Evolutionary conservation across 1,140 invertebrate genomes (phyloP), one percentile per base, ranked within the genome.

Genomic region (Sitophilus oryzae): DNA sequence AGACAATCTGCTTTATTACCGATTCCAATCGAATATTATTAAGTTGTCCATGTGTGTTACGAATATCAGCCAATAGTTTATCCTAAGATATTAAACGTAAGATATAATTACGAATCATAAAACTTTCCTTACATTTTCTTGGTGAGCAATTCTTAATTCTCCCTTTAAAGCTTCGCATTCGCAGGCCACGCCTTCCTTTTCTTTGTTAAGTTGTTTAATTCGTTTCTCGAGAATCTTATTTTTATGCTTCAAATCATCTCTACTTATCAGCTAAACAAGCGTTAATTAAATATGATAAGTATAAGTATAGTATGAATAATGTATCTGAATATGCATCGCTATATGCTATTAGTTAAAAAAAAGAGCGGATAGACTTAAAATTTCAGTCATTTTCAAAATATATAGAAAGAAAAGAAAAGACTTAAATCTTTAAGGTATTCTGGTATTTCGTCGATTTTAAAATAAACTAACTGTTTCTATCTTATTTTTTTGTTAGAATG

Each of bases 181-280:
- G 44, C 42, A 47, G 11, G 25, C 15, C 9, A 58, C 10, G 18
- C 42, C 23, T 3, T 46, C 49, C 18, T 55, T 58, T 51, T 63
- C 58, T 43, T 59, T 47, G 11, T 37, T n/a, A 23, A 44, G 21
- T 23, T 37, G 30, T 41, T 59, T 58, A 4, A 23, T 16, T 49
- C 43, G 20, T 37, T 43, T 45, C 11, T 56, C 52, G 20, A 42
- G 36, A 9, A 5, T 35, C 40, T 55, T 61, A 25, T 47, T 51
- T 47, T 52, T 58, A 9, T 35, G 36, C 36, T 61, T 61, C 1
- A 58, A 36, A 3, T 23, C 30, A 15, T 53, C 40, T 25, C 47
- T 46, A 20, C 58, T 51, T 49, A 40, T 19, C 40, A 61, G 30
- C 60, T 61, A 49, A n/a, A n/a, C n/a, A n/a, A n/a, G n/a, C n/a